These are phyloP conservation scores for Scaptomyza caliginosa DNA, from an alignment of 2,888 invertebrate genomes.

Conservation along the genomic window DNA sequence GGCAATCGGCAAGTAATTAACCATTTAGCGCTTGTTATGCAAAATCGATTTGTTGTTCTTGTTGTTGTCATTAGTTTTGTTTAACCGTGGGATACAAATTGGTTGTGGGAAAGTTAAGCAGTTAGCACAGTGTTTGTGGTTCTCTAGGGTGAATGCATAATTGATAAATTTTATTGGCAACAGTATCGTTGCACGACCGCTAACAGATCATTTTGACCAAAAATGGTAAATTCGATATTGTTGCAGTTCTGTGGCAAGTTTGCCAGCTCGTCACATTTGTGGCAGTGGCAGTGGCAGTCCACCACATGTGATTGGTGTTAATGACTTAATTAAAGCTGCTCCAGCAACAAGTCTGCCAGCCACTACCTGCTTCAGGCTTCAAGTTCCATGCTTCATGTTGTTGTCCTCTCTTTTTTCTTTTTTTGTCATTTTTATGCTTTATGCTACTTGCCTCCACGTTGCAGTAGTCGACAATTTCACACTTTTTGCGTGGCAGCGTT, in stretches of 20 bases:
- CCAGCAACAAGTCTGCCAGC: slow-evolving; percentile 25
- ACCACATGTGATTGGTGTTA: slow-evolving; percentile 73
- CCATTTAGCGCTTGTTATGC: slow-evolving; percentile 77
- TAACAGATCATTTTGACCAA: slow-evolving; percentile 71
- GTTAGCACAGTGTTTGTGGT: not conserved
- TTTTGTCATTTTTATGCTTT: not conserved
- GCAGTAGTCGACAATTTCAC: slow-evolving; percentile 77
- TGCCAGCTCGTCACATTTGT: slow-evolving; percentile 12
- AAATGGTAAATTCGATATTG: slow-evolving; percentile 78
- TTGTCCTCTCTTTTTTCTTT: no score
- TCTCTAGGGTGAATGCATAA: slow-evolving; percentile 47
- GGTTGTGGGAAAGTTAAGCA: slow-evolving; percentile 19
- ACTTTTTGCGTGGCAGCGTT: slow-evolving; percentile 73
- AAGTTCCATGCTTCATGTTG: slow-evolving; percentile 6
- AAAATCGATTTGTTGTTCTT: slow-evolving; percentile 43
- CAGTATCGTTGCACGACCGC: slow-evolving; percentile 70
- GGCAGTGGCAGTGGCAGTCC: slow-evolving; percentile 19
- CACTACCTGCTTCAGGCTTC: slow-evolving; percentile 35
- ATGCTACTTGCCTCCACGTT: slow-evolving; percentile 30
- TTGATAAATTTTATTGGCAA: slow-evolving; percentile 69
- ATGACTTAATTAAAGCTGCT: slow-evolving; percentile 81
- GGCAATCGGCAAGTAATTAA: slow-evolving; percentile 72
- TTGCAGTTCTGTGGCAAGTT: slow-evolving; percentile 27
- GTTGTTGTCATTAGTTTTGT: slow-evolving; percentile 37
- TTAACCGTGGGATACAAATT: slow-evolving; percentile 61